Percentiles rank a stretch among this genome's conserved stretches.
These are phyloP conservation scores for Rhyacichthys aspro DNA, from an alignment of 2,797 vertebrate species.

Conservation along the genomic window DNA sequence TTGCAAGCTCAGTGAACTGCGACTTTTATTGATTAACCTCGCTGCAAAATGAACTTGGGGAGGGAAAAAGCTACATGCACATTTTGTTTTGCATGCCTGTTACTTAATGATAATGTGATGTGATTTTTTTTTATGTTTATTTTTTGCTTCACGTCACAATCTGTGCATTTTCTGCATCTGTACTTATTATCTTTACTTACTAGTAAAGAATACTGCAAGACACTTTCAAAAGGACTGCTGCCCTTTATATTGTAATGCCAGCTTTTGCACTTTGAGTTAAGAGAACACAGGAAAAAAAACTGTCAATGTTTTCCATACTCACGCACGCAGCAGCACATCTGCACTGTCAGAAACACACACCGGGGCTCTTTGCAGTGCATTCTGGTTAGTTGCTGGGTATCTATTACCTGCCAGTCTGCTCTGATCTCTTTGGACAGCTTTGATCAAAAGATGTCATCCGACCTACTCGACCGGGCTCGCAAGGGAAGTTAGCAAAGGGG, in stretches of 20 bases:
- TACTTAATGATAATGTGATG: neutral
- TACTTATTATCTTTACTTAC: too few species aligned
- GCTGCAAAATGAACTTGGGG: neutral
- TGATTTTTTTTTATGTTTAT: too few species aligned
- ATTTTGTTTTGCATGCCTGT: conserved; percentile 3
- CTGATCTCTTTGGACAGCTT: conserved; percentile 99
- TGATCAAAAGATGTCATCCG: conserved; percentile 99
- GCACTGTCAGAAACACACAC: conserved; percentile 24
- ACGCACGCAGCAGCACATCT: conserved; percentile 2
- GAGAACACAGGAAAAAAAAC: conserved; percentile 82
- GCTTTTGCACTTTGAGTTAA: conserved; percentile 85
- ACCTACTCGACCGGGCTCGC: conserved; percentile 84
- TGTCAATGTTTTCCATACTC: conserved; percentile 81
- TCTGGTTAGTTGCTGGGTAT: conserved; percentile 90
- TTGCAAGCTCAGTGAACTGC: conserved; percentile 61
- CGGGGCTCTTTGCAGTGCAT: conserved; percentile 35
- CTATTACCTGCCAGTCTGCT: conserved; percentile 99
- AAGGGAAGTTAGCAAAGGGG: conserved; percentile 63
- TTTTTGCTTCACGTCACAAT: too few species aligned
- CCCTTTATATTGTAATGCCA: conserved; percentile 87
- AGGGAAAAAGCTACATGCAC: conserved; percentile 10
- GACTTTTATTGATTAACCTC: conserved; percentile 26
- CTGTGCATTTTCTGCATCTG: too few species aligned
- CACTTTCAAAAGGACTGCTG: neutral
- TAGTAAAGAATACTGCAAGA: neutral